Conservation (phyloP, 1,140 invertebrate species). For the Reticulitermes speratus region DNA sequence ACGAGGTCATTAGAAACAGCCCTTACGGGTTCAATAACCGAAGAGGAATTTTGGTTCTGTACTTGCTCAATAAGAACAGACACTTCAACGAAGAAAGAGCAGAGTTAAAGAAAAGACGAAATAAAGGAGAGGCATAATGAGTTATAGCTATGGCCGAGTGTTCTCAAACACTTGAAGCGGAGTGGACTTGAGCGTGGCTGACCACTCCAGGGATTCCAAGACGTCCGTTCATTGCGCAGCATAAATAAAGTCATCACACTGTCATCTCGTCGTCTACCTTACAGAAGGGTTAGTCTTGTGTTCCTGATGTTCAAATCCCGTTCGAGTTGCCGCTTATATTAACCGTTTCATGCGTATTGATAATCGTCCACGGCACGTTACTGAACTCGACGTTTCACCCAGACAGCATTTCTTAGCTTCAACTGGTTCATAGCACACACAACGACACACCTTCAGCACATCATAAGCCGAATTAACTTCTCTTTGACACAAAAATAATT, state of each 20-base stretch:
- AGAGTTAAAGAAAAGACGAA: neutral
- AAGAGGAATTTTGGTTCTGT: constrained; percentile 19
- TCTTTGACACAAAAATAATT: too few species aligned
- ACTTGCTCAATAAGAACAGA: neutral
- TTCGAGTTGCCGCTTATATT: too few species aligned
- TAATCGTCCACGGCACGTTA: too few species aligned
- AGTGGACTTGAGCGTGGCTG: neutral
- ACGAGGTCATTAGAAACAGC: neutral
- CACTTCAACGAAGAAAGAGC: neutral
- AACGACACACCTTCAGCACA: too few species aligned
- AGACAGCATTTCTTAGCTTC: too few species aligned
- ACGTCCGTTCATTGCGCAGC: neutral
- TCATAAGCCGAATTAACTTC: too few species aligned
- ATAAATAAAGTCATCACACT: neutral
- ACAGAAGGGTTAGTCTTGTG: too few species aligned
- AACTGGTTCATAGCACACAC: too few species aligned
- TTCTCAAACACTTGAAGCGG: neutral
- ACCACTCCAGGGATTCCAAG: neutral
- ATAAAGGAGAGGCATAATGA: neutral
- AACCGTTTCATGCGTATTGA: too few species aligned
- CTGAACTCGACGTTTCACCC: too few species aligned
- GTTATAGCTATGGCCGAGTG: neutral
- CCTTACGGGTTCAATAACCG: constrained; percentile 4
- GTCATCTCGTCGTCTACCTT: neutral
- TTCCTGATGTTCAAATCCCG: too few species aligned